Evolutionary conservation across 2,113 vertebrate species (phyloP).

Genomic region (Chlorocebus sabaeus): DNA sequence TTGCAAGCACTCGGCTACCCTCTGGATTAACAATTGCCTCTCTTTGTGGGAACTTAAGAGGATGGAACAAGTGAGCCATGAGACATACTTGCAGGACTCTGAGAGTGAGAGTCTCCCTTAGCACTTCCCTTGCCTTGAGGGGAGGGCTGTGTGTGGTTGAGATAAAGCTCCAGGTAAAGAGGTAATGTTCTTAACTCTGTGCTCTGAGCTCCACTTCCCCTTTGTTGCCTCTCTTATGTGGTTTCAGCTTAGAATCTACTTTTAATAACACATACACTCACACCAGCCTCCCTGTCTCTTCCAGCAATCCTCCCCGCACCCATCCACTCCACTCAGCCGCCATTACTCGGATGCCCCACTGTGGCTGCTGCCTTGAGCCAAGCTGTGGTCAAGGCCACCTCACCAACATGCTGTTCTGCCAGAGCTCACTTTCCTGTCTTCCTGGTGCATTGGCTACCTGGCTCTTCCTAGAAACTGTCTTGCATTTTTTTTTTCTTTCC

Average conservation of each 20-base stretch:
- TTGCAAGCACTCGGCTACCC: background rate
- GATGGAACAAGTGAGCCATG: background rate
- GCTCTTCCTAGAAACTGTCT: conserved; percentile 86
- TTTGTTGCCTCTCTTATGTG: background rate
- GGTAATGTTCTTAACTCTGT: background rate
- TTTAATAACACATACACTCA: background rate
- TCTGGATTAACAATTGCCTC: background rate
- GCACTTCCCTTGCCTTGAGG: background rate
- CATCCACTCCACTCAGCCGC: background rate
- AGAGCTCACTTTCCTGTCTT: conserved; percentile 84
- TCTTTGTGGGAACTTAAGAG: background rate
- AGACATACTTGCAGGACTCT: background rate
- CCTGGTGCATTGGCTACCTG: conserved; percentile 82
- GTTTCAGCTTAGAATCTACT: conserved; percentile 2
- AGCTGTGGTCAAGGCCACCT: conserved; percentile 52
- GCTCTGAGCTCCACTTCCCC: background rate
- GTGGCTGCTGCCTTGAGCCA: background rate
- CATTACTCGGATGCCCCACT: background rate
- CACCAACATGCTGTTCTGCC: conserved; percentile 71
- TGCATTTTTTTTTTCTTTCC: background rate
- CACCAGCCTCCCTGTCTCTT: background rate
- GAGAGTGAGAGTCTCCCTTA: background rate
- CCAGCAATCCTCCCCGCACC: background rate
- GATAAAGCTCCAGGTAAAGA: background rate
- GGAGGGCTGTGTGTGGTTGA: background rate